These are phyloP conservation scores for Rhipidura dahli DNA, from an alignment of 2,113 vertebrate species.

Conservation along the genomic window DNA sequence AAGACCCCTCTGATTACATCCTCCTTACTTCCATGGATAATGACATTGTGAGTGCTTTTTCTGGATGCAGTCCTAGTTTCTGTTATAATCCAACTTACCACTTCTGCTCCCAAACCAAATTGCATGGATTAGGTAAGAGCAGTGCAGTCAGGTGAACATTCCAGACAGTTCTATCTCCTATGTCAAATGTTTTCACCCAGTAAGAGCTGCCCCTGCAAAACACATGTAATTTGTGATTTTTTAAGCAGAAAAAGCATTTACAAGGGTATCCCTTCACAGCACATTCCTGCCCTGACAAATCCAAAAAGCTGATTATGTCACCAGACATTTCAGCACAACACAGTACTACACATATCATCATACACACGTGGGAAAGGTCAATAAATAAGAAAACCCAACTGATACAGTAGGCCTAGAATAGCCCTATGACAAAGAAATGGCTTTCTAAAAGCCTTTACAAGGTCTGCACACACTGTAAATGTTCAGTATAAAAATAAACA, in stretches of 20 bases:
- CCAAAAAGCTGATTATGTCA: neutral
- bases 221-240: neutral
- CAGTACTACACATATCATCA: neutral
- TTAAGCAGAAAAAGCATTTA: neutral
- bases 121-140: neutral
- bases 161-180: neutral
- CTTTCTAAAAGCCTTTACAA: slow-evolving; percentile 25
- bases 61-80: neutral
- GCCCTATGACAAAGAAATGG: neutral
- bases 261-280: neutral
- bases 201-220: neutral
- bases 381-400: slow-evolving; percentile 30
- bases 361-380: neutral
- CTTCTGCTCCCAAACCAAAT: neutral
- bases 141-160: neutral
- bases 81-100: neutral
- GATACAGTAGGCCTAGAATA: slow-evolving; percentile 4
- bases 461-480: neutral
- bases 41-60: neutral
- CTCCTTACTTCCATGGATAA: neutral
- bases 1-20: neutral
- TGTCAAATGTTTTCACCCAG: neutral
- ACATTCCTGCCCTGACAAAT: neutral
- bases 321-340: neutral
- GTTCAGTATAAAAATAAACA: neutral